Evolutionary conservation across 1,140 invertebrate genomes (phyloP), one percentile per base, ranked within the genome.

Genomic region (Philaenus spumarius): DNA sequence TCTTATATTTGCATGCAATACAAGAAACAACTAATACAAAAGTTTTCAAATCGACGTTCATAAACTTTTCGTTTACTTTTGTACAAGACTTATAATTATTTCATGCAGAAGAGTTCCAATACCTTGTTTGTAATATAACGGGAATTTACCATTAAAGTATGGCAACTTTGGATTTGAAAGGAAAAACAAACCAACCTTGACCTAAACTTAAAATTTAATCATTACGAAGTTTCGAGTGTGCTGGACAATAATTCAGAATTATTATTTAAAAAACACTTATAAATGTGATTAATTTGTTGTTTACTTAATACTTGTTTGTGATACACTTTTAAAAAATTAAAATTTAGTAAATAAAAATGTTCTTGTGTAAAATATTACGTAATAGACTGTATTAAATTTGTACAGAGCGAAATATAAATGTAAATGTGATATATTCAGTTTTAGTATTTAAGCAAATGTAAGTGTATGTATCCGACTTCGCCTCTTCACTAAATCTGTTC

Each of bases 211-310:
- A n/a, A n/a, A n/a, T n/a, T 5, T 17, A 17, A 42, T 4, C 40
- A 42, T 5, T 42, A 14, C 19, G 14, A 42, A 17, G 45, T 4
- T 30, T 47, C 26, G 26, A 35, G 20, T n/a, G 50, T 37, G 15
- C 35, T 37, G 35, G 50, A 53, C 50, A 53, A 53, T 53, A 53
- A 53, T 30, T 4, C 26, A 9, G 26, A 30, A n/a, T 37, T 53
- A 39, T 51, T 30, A 51, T 53, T 53, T 53, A 53, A 37, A 39
- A 53, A 53, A 30, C 26, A 30, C 26, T 30, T 53, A 53, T 53
- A n/a, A 26, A 53, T 53, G 50, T 53, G 50, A 53, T 53, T 51
- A 35, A 51, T 55, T 55, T 55, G 53, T 43, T 55, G 40, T 55
- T 55, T 55, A 55, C n/a, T 30, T 30, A 55, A 55, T 34, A n/a